Conservation (phyloP, 2,113 vertebrate species). For the Tragulus kanchil region DNA sequence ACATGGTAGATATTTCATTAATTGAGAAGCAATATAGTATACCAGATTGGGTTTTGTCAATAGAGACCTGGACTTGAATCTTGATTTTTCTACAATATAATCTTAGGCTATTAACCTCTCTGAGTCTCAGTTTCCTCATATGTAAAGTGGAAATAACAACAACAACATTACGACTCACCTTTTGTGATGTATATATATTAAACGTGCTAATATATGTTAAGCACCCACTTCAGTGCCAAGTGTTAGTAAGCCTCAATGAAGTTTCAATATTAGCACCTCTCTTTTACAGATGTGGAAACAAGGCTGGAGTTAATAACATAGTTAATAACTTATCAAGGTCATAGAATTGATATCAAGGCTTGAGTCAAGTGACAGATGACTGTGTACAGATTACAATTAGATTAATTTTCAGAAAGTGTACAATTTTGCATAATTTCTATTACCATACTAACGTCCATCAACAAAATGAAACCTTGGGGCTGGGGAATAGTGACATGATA, state of each 20-base stretch:
- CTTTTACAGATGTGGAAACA: background rate
- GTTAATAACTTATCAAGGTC: background rate
- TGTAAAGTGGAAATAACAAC: conserved; percentile 15
- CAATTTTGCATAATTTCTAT: conserved; percentile 70
- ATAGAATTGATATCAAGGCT: background rate
- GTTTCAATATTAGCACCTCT: background rate
- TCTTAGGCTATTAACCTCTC: background rate
- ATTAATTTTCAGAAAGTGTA: conserved; percentile 57
- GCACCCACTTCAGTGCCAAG: background rate
- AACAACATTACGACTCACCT: background rate
- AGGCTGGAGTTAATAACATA: background rate
- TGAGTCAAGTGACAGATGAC: conserved; percentile 69
- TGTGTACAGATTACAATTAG: conserved; percentile 69
- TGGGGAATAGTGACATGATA: fast-evolving
- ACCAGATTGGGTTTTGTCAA: background rate
- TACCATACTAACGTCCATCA: conserved; percentile 72
- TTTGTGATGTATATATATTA: background rate
- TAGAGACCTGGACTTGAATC: background rate
- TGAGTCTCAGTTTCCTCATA: background rate
- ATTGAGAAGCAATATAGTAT: background rate
- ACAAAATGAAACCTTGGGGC: background rate
- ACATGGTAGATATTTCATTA: background rate
- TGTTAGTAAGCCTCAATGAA: background rate
- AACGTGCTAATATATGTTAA: background rate
- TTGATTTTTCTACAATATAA: background rate